Conservation (phyloP, 2,797 vertebrate species). For the Pyrrhura leucotis region DNA sequence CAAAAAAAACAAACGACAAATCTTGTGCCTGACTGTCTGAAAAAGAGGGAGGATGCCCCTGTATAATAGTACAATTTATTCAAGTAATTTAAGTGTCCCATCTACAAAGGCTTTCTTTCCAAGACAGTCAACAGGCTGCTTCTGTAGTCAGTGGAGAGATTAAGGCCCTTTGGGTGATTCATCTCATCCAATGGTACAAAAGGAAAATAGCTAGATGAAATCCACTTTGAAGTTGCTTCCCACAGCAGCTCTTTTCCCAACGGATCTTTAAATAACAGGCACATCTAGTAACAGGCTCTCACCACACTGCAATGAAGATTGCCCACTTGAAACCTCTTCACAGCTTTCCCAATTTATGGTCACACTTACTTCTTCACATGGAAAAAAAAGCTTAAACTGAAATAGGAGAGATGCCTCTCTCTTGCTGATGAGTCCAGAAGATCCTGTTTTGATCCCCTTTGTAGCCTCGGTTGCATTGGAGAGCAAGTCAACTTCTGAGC, state of each 20-base stretch:
- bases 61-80: neutral
- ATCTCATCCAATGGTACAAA: neutral
- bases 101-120: neutral
- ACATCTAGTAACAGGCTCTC: neutral
- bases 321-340: neutral
- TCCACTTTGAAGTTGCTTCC: neutral
- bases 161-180: neutral
- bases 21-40: neutral
- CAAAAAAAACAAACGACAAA: neutral
- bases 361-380: neutral
- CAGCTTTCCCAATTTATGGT: neutral
- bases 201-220: neutral
- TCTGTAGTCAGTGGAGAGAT: neutral
- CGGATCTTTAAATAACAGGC: slow-evolving; percentile 2
- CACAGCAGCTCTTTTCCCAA: neutral
- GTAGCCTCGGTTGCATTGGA: neutral
- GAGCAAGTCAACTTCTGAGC: neutral
- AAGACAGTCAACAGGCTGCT: neutral
- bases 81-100: neutral
- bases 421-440: neutral
- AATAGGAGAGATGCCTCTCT: neutral
- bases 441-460: neutral
- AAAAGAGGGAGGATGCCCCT: neutral
- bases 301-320: neutral
- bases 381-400: neutral